Conservation (phyloP, 2,888 invertebrate species). For the Prosopocoilus inquinatus region DNA sequence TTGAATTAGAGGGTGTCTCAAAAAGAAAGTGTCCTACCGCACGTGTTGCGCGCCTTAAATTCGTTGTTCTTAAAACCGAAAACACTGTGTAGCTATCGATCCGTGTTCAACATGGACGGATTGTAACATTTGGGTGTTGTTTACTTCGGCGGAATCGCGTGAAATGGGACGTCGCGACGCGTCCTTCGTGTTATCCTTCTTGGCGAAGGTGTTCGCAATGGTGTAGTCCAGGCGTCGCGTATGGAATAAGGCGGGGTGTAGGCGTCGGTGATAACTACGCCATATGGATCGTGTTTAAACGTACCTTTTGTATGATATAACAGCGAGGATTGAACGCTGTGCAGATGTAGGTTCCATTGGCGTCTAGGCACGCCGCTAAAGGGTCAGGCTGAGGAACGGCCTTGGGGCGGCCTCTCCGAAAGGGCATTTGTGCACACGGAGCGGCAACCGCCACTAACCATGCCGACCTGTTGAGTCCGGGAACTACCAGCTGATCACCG, state of each 20-base stretch:
- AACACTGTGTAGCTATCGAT: constrained; percentile 36
- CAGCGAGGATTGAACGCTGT: constrained; percentile 62
- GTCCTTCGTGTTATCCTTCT: not conserved
- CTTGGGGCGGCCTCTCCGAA: constrained; percentile 41
- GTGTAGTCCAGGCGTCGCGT: not conserved
- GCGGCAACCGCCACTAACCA: constrained; percentile 45
- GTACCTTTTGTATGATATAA: constrained; percentile 66
- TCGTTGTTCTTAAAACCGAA: constrained; percentile 29
- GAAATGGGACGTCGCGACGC: not conserved
- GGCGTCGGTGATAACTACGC: not conserved
- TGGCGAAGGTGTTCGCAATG: not conserved
- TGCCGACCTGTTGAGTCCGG: constrained; percentile 55
- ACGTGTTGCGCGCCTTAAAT: constrained; percentile 38
- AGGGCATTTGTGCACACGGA: constrained; percentile 47
- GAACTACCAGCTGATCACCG: constrained; percentile 43
- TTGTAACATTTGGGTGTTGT: constrained; percentile 13
- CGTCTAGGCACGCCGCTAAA: constrained; percentile 53
- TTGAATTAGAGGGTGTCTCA: not conserved
- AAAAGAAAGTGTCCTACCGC: constrained; percentile 19
- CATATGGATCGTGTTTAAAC: constrained; percentile 23
- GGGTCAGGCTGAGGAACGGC: constrained; percentile 42
- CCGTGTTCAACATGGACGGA: constrained; percentile 30
- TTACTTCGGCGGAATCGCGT: constrained; percentile 8
- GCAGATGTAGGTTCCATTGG: constrained; percentile 61
- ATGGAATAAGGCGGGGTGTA: not conserved